Evolutionary conservation across 2,888 invertebrate genomes (phyloP), one percentile per base, ranked within the genome.

Genomic region (Sthenelais limicola): DNA sequence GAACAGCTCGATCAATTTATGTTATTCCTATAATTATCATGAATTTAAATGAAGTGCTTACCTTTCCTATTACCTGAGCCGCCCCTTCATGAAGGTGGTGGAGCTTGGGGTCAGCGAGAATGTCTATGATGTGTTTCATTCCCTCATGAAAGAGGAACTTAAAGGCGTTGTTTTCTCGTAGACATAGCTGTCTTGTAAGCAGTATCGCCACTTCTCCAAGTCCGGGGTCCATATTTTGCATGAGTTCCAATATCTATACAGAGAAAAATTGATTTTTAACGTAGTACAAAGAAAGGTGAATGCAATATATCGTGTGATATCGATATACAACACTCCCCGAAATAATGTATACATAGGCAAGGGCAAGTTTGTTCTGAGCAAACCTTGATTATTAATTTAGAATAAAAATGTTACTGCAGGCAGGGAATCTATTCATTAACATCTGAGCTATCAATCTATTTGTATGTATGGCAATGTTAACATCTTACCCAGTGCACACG

Each of bases 121-220:
- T 48, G 52, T 68, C 32, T 12, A 68, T 28, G 28, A 30, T 30
- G 24, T 24, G 33, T 7, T 28, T 18, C 68, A 68, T 68, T 21
- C 21, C 47, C 15, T 70, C 70, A 54, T 48, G 70, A n/a, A 35
- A 70, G 28, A 70, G 56, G 56, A 70, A 70, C 24, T 35, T 54
- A 47, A 43, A 35, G 33, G 56, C 56, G 56, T 70, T 70, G 5
- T 48, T n/a, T n/a, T 35, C 47, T n/a, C 54, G 54, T 9, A n/a
- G 9, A 38, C 56, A 49, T 21, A 70, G 47, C 49, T 70, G 54
- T 56, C 47, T 30, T 4, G 56, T 24, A 3, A 48, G 51, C 2
- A 56, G 56, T 38, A 54, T 24, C 5, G 48, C 70, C 18, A 28
- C 47, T 56, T 56, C 70, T 30, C 48, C 47, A 3, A 67, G 15